Evolutionary conservation across 1,140 invertebrate genomes (phyloP).

Genomic region (Nasonia longicornis): DNA sequence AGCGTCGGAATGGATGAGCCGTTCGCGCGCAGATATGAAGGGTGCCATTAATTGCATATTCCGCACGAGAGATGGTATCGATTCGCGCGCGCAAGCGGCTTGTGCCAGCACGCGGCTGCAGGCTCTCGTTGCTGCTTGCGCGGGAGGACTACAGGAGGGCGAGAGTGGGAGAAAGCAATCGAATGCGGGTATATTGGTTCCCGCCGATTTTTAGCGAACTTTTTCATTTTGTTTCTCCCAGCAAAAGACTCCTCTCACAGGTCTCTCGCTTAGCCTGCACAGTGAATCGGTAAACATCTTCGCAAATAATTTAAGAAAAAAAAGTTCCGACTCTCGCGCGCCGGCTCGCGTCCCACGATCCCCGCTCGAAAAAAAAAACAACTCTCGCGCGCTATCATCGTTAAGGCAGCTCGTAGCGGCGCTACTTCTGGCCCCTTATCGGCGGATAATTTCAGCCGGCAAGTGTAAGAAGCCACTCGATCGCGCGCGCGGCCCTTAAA

Average conservation of each 20-base stretch:
- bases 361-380: background rate
- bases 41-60: constrained; percentile 44
- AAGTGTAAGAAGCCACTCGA: constrained; percentile 38
- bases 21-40: constrained; percentile 31
- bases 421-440: constrained; percentile 24
- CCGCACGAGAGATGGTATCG: constrained; percentile 34
- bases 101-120: background rate
- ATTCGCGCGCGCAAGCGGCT: background rate
- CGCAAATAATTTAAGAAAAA: constrained; percentile 20
- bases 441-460: constrained; percentile 28
- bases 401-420: constrained; percentile 8
- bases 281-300: background rate
- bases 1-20: constrained; percentile 34
- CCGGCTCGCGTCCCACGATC: background rate
- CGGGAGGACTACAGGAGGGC: background rate
- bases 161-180: background rate
- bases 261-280: too few species aligned
- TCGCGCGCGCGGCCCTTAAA: background rate
- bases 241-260: too few species aligned
- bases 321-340: background rate
- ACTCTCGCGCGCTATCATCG: constrained; percentile 30
- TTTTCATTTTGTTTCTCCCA: too few species aligned
- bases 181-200: background rate
- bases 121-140: background rate
- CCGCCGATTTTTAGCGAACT: too few species aligned